Evolutionary conservation across 1,140 invertebrate species (phyloP).

Genomic region (Streblospio benedicti): DNA sequence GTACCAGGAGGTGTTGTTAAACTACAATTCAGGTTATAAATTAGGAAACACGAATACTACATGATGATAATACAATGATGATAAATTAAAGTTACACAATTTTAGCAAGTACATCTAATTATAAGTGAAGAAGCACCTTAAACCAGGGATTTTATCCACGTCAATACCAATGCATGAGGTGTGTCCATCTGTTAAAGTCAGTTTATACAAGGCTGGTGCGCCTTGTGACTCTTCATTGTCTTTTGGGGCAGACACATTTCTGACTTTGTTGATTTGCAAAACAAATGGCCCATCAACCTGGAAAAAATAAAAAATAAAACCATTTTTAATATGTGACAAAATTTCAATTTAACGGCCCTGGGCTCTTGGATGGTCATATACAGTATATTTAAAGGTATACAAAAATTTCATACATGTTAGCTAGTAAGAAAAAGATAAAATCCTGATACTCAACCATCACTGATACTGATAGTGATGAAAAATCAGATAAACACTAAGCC

Average conservation of each 20-base stretch:
- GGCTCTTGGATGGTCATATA: no score
- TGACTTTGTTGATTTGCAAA: slow-evolving; percentile 76
- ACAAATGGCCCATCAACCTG: slow-evolving; percentile 62
- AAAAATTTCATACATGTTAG: no score
- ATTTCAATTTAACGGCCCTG: no score
- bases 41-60: background rate
- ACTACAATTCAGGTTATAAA: slow-evolving; percentile 29
- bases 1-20: slow-evolving; percentile 68
- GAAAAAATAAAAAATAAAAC: slow-evolving; percentile 15
- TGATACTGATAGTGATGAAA: no score
- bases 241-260: slow-evolving; percentile 82
- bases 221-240: slow-evolving; percentile 72
- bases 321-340: slow-evolving; percentile 9
- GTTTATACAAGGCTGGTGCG: slow-evolving; percentile 70
- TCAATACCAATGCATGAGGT: slow-evolving; percentile 67
- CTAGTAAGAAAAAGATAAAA: no score
- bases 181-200: slow-evolving; percentile 76
- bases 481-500: no score
- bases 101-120: background rate
- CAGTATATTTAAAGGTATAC: slow-evolving; percentile 4
- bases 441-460: no score
- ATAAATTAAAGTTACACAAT: background rate
- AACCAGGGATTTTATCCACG: slow-evolving; percentile 47
- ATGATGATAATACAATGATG: background rate
- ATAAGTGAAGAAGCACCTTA: slow-evolving; percentile 51